Percentiles rank a stretch among this genome's conserved stretches.
These are phyloP conservation scores for Furcula furcula DNA, from an alignment of 2,888 invertebrate species.

Conservation along the genomic window DNA sequence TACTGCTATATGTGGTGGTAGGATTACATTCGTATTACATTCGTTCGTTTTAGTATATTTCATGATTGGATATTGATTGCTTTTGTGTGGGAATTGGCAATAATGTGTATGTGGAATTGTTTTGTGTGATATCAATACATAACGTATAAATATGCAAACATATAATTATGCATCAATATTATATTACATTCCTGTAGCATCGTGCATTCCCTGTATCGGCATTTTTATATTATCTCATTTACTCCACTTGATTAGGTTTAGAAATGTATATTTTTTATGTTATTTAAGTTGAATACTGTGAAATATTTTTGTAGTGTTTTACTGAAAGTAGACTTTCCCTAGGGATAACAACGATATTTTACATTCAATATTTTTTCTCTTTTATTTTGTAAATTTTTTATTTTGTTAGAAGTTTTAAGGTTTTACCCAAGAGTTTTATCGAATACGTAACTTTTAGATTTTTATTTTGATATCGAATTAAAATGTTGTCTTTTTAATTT, in stretches of 20 bases:
- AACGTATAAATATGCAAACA: conserved; percentile 20
- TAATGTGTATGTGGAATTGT: conserved; percentile 53
- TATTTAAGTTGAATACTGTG: conserved; percentile 55
- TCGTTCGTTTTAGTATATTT: conserved; percentile 11
- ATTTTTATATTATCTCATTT: conserved; percentile 40
- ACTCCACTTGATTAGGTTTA: conserved; percentile 34
- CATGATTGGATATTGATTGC: conserved; percentile 8
- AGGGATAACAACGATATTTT: conserved; percentile 71
- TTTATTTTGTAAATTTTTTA: conserved; percentile 75
- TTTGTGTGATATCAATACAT: conserved; percentile 47
- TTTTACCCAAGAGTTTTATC: conserved; percentile 38
- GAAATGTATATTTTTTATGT: conserved; percentile 56
- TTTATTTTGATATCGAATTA: conserved; percentile 33
- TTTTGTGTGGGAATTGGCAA: conserved; percentile 57
- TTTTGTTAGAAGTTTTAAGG: conserved; percentile 68
- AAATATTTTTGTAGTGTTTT: conserved; percentile 64
- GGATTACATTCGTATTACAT: no score
- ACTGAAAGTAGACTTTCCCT: conserved; percentile 55
- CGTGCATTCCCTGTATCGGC: conserved; percentile 52
- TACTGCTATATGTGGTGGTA: no score
- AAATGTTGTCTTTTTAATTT: conserved; percentile 32
- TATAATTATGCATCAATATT: conserved; percentile 5
- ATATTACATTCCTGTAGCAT: conserved; percentile 41
- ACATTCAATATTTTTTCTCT: conserved; percentile 54
- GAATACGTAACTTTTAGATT: conserved; percentile 36